Base-by-base conservation (phyloP, 1,140 invertebrate genomes). In the Drosophila nigrodunni region DNA sequence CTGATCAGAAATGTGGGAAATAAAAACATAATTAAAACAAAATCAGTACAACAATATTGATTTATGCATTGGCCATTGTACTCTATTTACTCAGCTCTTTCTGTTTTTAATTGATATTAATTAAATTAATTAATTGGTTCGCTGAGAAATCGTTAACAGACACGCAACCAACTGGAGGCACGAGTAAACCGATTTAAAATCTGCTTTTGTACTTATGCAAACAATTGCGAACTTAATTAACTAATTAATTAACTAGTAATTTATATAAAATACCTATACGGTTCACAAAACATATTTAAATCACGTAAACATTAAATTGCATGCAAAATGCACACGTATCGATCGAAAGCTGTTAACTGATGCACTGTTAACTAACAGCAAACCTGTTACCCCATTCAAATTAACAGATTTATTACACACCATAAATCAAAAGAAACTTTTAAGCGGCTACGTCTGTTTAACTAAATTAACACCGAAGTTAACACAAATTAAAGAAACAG, bases 61-160 rank as follows among this genome's bases (percentile, higher is more conserved):
- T 72, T 70, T 41, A 58, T 58, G 47, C 65, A 43, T 39, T 30
- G 67, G 52, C 34, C 41, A 60, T 74, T 70, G 61, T 47, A 57
- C 64, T 34, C 59, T 80, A 73, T 88, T 82, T 83, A 70, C 72
- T 65, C 66, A 54, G 54, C 59, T 55, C 72, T 65, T 72, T 80
- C 68, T 74, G 41, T 78, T 47, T 50, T 44, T 47, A 88, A 83
- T 83, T 80, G 80, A 83, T 89, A 89, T 88, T 88, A 89, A 88
- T 88, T 88, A 80, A 83, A 62, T 71, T 57, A 88, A 89, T 75
- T 75, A 75, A 75, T 75, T 75, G 59, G 54, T 55, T 70, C 58
- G 52, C 37, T 44, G 57, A 13, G 55, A 64, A 58, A 55, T 62
- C 66, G 72, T n/a, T 73, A 73, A 82, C 64, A 75, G 55, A 37